A percentile compares a stretch with the other conserved stretches of the same genome.
Evolutionary conservation across 2,113 vertebrate genomes (phyloP).

Genomic region (Gasterosteus nipponicus): DNA sequence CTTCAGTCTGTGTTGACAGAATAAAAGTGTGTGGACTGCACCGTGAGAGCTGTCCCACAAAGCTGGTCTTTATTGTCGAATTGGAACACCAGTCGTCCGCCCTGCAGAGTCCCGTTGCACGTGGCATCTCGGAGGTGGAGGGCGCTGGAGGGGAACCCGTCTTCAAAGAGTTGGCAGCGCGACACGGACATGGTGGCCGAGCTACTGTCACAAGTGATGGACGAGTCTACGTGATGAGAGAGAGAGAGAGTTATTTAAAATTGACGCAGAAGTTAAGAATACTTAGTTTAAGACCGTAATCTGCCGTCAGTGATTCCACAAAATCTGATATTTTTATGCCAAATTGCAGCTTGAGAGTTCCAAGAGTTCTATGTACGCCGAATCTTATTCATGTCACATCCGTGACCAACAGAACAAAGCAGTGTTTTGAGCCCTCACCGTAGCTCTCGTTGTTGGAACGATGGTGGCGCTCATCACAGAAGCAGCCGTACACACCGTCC

Average conservation of each 20-base stretch:
- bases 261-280: too few species aligned
- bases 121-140: constrained; percentile 67
- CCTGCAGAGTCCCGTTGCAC: constrained; percentile 60
- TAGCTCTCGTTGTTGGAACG: constrained; percentile 53
- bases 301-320: too few species aligned
- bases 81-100: constrained; percentile 66
- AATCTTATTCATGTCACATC: too few species aligned
- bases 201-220: constrained; percentile 54
- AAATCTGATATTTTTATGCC: too few species aligned
- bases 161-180: constrained; percentile 74
- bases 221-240: constrained; percentile 55
- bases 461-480: constrained; percentile 67
- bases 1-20: not conserved
- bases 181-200: constrained; percentile 68
- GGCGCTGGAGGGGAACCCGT: constrained; percentile 50
- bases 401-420: too few species aligned
- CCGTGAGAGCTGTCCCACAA: constrained; percentile 70
- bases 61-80: constrained; percentile 55
- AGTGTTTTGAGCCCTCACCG: constrained; percentile 38
- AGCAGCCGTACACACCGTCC: constrained; percentile 73
- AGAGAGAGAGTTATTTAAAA: not conserved
- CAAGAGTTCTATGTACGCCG: too few species aligned
- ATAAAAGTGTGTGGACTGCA: constrained; percentile 7
- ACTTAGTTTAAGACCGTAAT: too few species aligned
- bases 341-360: too few species aligned